Conservation (phyloP, 1,140 invertebrate genomes). For the Zaprionus camerounensis region DNA sequence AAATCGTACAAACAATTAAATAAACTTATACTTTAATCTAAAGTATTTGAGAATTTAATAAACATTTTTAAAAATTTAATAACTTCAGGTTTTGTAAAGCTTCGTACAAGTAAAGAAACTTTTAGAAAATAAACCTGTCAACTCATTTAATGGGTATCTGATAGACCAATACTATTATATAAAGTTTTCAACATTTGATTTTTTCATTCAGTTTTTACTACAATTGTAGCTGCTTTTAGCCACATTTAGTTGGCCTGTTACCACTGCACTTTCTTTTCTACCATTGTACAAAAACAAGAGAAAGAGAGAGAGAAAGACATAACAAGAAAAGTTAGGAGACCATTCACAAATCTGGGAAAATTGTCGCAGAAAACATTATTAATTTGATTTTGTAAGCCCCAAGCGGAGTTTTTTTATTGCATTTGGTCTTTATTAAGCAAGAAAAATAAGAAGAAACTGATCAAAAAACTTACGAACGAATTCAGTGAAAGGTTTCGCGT, state of each 20-base stretch:
- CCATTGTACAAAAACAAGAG: slow-evolving; percentile 7
- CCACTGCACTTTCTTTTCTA: slow-evolving; percentile 40
- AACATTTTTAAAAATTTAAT: no score
- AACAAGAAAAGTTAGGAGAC: neutral
- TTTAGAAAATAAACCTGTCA: no score
- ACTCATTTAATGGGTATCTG: neutral
- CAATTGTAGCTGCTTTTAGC: slow-evolving; percentile 20
- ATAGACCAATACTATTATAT: neutral
- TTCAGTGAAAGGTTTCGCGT: slow-evolving; percentile 36
- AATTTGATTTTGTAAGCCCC: slow-evolving; percentile 36
- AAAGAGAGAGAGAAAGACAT: slow-evolving; percentile 1
- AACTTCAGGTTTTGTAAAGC: no score
- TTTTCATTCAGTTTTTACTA: slow-evolving; percentile 7
- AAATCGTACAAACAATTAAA: no score
- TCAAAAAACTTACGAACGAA: slow-evolving; percentile 19
- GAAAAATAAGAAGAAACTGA: slow-evolving; percentile 9
- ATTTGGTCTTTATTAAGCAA: slow-evolving; percentile 16
- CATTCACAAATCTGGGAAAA: slow-evolving; percentile 37
- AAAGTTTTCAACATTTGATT: neutral
- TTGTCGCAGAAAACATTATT: slow-evolving; percentile 41
- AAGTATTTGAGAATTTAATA: no score
- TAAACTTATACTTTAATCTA: no score
- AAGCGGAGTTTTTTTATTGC: neutral
- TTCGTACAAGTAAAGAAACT: no score
- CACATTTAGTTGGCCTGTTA: slow-evolving; percentile 38